Conservation (phyloP, 2,113 vertebrate genomes). For the Columba janthina region DNA sequence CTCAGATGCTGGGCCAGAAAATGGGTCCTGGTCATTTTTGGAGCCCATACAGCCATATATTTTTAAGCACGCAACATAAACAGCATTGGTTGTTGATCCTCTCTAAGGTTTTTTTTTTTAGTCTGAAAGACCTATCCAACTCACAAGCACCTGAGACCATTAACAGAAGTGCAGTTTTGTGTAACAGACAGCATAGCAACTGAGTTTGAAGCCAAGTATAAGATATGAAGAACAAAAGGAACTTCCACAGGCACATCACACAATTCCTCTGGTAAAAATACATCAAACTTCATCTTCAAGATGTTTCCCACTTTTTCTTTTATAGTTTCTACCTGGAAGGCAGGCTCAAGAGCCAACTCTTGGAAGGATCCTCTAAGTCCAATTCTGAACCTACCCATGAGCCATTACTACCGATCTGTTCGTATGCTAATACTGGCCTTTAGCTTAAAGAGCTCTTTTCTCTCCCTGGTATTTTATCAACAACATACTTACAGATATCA, state of each 20-base stretch:
- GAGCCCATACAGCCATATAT: accelerated
- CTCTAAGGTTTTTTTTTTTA: not conserved
- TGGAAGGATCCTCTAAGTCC: not conserved
- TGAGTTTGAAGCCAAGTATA: not conserved
- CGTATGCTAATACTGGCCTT: not conserved
- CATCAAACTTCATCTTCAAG: not conserved
- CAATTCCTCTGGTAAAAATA: not conserved
- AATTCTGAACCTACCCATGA: not conserved
- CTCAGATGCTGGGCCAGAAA: not conserved
- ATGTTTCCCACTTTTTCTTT: not conserved
- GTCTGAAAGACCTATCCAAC: not conserved
- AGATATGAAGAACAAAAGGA: not conserved
- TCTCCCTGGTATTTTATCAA: not conserved
- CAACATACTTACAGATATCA: not conserved
- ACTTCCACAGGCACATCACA: not conserved
- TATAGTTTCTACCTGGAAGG: not conserved
- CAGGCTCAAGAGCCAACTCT: not conserved
- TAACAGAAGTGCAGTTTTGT: not conserved
- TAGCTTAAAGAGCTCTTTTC: not conserved
- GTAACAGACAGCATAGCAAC: accelerated
- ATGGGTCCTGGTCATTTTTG: accelerated
- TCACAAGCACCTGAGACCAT: not conserved
- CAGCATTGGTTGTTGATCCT: not conserved
- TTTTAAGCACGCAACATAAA: not conserved
- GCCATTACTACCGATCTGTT: not conserved